These are phyloP conservation scores for Drosophila atroscutellata DNA, from an alignment of 2,888 invertebrate species.

Conservation along the genomic window DNA sequence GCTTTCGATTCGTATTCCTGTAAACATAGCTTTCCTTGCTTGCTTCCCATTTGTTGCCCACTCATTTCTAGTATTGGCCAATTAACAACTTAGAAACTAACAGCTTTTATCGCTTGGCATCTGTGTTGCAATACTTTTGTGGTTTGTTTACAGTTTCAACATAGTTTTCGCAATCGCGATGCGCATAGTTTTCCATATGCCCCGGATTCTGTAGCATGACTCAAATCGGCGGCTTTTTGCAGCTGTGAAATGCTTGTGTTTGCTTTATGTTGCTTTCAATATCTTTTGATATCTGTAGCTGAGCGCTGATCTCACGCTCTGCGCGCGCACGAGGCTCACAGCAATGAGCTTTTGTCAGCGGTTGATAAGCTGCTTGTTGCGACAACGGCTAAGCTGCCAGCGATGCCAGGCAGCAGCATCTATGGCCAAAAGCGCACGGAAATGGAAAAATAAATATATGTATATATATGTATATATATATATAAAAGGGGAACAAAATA, in stretches of 20 bases:
- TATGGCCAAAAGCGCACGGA: neutral
- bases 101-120: neutral
- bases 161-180: neutral
- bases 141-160: neutral
- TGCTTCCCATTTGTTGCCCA: neutral
- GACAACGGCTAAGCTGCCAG: conserved; percentile 63
- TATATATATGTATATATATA: neutral
- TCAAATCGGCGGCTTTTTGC: too few species aligned
- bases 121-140: neutral
- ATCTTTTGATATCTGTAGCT: neutral
- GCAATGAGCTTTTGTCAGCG: conserved; percentile 16
- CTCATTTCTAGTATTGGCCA: neutral
- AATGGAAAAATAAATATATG: neutral
- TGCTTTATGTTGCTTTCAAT: neutral
- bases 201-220: neutral
- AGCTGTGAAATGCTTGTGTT: neutral
- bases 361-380: conserved; percentile 73
- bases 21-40: neutral
- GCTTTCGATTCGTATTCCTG: neutral
- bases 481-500: conserved; percentile 25
- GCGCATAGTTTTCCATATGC: neutral
- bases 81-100: neutral
- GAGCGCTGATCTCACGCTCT: neutral
- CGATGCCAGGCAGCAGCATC: neutral
- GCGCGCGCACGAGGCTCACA: neutral